Conservation (phyloP, 2,797 vertebrate genomes). For the Galagoides demidoff region DNA sequence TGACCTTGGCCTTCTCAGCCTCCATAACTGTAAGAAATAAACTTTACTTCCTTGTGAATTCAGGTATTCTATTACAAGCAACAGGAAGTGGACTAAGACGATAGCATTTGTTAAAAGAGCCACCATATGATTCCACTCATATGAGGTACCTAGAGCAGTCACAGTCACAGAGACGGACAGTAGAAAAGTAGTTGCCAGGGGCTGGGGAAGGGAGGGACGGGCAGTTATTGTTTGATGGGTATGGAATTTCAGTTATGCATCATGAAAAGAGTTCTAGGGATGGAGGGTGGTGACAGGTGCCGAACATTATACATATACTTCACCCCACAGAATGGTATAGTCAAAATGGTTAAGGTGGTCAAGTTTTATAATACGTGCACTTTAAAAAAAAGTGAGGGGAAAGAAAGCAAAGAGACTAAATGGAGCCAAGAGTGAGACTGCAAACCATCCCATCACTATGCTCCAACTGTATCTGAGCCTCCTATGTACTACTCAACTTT, state of each 20-base stretch:
- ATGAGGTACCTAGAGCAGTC: not conserved
- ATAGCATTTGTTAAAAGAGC: not conserved
- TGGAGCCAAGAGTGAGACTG: not conserved
- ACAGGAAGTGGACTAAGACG: not conserved
- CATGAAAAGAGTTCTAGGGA: not conserved
- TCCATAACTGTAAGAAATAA: not conserved
- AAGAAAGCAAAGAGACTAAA: slow-evolving; percentile 1
- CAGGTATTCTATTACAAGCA: not conserved
- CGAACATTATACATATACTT: not conserved
- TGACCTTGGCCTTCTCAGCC: not conserved
- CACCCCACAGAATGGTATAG: not conserved
- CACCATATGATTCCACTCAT: not conserved
- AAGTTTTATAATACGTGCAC: not conserved
- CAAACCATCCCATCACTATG: not conserved
- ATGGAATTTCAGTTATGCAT: slow-evolving; percentile 29
- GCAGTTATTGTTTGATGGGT: not conserved
- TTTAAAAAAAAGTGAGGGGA: not conserved
- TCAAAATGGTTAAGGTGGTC: not conserved
- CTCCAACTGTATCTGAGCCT: rapidly evolving
- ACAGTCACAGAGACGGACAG: not conserved
- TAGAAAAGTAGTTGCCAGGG: not conserved
- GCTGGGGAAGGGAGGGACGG: not conserved
- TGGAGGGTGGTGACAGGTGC: not conserved
- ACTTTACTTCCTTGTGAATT: not conserved
- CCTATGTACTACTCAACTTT: not conserved